Percentiles rank a stretch among this genome's conserved stretches.
Conservation (phyloP, 1,140 invertebrate genomes). For the Platyscapa corneri region DNA sequence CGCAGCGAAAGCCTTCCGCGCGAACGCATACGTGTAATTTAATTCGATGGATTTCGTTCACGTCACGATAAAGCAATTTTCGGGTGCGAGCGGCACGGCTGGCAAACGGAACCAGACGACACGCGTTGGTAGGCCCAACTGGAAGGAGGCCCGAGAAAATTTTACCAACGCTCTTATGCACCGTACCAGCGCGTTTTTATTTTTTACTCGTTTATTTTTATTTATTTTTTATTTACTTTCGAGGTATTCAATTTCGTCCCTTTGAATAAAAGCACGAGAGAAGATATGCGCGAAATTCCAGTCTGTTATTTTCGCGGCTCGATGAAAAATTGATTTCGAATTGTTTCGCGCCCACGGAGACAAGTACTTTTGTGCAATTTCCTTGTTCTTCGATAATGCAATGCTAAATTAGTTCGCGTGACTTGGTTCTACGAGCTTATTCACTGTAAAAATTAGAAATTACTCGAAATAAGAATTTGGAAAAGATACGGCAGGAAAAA, state of each 20-base stretch:
- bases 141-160: slow-evolving; percentile 24
- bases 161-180: slow-evolving; percentile 54
- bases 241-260: neutral
- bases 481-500: neutral
- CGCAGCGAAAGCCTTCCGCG: neutral
- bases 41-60: slow-evolving; percentile 51
- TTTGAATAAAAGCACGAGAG: no score
- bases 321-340: neutral
- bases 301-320: neutral
- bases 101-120: slow-evolving; percentile 56
- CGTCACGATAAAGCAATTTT: slow-evolving; percentile 58
- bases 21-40: slow-evolving; percentile 49
- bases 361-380: neutral
- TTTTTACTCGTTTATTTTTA: neutral
- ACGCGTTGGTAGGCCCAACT: no score
- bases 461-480: neutral
- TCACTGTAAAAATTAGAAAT: neutral
- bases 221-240: no score
- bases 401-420: neutral
- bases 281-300: neutral
- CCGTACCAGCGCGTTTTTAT: neutral
- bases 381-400: neutral
- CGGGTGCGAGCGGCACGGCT: neutral
- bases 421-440: neutral
- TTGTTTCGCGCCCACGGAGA: neutral